Evolutionary conservation across 2,888 invertebrate genomes (phyloP), one percentile per base, ranked within the genome.

Genomic region (Tetranychus piercei): DNA sequence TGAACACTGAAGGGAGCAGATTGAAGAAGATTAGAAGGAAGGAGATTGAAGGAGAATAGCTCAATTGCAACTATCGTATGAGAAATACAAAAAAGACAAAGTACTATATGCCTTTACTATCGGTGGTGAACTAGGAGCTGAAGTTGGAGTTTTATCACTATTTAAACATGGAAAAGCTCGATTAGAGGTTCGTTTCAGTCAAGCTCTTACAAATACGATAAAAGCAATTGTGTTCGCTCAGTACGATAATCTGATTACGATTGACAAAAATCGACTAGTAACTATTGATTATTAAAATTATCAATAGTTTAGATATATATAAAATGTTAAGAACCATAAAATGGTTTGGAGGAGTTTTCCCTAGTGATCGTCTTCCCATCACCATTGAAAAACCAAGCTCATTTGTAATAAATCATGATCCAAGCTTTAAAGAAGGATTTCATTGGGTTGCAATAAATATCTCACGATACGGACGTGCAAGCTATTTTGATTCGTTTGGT

Each of bases 221-320:
- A 75, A 75, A n/a, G 73, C 45, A 9, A 1, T 75, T 3, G 11
- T 64, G 4, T 75, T 64, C 44, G 45, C 34, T 18, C 72, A 75
- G 18, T 75, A 64, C 44, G 75, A 75, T 71, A 64, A 44, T 55
- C 18, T 73, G n/a, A 1, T 75, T 0, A 44, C 22, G 1, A 73
- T 75, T 3, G 23, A 45, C 11, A 20, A 45, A 44, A 34, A 70
- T 18, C 1, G 73, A 7, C 23, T 44, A 7, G 64, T 22, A n/a
- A 43, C 22, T 22, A 22, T 20, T 34, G 71, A 71, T 73, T 23
- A 69, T 20, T 69, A 5, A 45, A 69, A 45, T 45, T 1, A 1
- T 45, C 1, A 45, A 45, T 45, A 45, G 3, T 15, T 15, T 45
- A 11, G 45, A 45, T 3, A 5, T 45, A 45, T 1, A 11, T 1